These are phyloP conservation scores for Drosophila sproati DNA, from an alignment of 1,140 invertebrate genomes.

Conservation along the genomic window DNA sequence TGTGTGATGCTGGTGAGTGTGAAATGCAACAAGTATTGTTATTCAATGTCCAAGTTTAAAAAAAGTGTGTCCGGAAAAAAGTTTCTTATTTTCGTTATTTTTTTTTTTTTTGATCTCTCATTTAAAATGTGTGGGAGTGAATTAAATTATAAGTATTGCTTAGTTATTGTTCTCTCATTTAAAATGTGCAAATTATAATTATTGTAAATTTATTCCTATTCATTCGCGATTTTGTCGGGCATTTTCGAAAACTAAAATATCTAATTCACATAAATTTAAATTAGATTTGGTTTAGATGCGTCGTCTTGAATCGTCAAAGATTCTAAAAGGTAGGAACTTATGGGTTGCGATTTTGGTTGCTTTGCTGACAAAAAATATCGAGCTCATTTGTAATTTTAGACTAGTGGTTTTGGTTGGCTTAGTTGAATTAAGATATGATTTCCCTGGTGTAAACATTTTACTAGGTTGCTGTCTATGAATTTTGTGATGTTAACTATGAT, in stretches of 20 bases:
- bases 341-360: constrained; percentile 15
- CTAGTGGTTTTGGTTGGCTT: constrained; percentile 35
- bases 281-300: neutral
- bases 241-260: neutral
- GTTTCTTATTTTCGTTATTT: neutral
- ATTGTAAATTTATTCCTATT: neutral
- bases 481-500: neutral
- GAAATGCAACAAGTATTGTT: neutral
- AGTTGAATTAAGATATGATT: constrained; percentile 23
- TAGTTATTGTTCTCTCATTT: neutral
- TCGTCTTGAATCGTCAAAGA: neutral
- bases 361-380: constrained; percentile 1
- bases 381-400: constrained; percentile 30
- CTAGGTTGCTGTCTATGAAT: constrained; percentile 34
- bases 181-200: neutral
- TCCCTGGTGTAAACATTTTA: constrained; percentile 5
- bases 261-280: constrained; percentile 6
- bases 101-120: constrained; percentile 8
- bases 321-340: constrained; percentile 27
- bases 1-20: neutral
- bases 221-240: neutral
- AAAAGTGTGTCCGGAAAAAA: too few relatives aligned
- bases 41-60: neutral
- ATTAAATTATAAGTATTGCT: neutral
- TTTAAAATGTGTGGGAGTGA: neutral